Conservation (phyloP, 2,797 vertebrate species). For the Rhodeus uyekii region DNA sequence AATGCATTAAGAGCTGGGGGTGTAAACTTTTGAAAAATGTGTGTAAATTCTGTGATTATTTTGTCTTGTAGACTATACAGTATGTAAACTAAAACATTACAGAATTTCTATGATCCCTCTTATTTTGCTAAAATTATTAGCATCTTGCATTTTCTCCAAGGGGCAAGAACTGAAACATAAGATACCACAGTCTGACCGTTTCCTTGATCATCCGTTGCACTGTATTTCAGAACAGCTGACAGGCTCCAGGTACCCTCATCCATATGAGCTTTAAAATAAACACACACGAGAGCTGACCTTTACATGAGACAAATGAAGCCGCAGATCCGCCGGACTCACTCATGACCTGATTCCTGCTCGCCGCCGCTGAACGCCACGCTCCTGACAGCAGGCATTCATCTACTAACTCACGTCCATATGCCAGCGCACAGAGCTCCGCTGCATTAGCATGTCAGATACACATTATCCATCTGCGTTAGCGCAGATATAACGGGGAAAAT, state of each 20-base stretch:
- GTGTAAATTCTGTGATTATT: neutral
- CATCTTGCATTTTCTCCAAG: neutral
- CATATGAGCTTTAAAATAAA: conserved; percentile 85
- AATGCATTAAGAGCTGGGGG: neutral
- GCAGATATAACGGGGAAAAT: neutral
- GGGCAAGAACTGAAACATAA: neutral
- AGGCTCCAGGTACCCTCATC: conserved; percentile 81
- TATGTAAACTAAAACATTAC: neutral
- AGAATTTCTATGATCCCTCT: neutral
- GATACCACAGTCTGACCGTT: neutral
- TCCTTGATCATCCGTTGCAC: neutral
- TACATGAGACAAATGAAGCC: conserved; percentile 83
- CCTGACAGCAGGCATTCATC: conserved; percentile 80
- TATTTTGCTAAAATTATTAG: neutral
- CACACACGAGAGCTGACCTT: conserved; percentile 85
- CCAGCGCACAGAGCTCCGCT: neutral
- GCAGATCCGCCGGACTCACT: conserved; percentile 74
- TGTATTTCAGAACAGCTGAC: conserved; percentile 61
- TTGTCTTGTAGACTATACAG: neutral
- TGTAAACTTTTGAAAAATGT: neutral
- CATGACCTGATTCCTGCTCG: conserved; percentile 82
- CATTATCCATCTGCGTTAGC: conserved; percentile 9
- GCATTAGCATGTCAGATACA: neutral
- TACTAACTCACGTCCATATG: conserved; percentile 57
- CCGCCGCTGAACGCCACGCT: conserved; percentile 76